Percentiles rank a stretch among this genome's conserved stretches.
These are phyloP conservation scores for Enteromius treurensis DNA, from an alignment of 2,797 vertebrate species.

Conservation along the genomic window DNA sequence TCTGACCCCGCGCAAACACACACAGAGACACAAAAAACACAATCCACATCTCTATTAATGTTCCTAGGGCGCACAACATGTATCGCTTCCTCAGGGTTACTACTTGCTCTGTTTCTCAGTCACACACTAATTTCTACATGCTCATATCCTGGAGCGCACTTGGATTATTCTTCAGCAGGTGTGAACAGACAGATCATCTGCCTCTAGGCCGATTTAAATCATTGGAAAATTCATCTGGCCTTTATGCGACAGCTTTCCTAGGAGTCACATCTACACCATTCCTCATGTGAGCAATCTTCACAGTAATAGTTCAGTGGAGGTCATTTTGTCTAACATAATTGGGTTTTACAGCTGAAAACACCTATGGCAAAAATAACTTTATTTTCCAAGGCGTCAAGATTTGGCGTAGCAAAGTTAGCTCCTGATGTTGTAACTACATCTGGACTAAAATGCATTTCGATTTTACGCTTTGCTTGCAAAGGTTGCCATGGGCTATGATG, in stretches of 20 bases:
- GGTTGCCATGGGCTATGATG: background rate
- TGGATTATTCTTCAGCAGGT: constrained; percentile 33
- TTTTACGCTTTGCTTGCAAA: background rate
- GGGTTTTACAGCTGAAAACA: constrained; percentile 2
- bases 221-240: constrained; percentile 13
- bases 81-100: constrained; percentile 21
- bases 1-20: constrained; percentile 30
- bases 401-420: background rate
- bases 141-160: constrained; percentile 16
- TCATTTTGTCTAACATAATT: constrained; percentile 10
- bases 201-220: constrained; percentile 28
- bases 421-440: background rate
- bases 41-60: constrained; percentile 12
- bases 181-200: constrained; percentile 43
- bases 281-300: background rate
- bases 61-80: constrained; percentile 15
- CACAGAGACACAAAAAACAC: constrained; percentile 26
- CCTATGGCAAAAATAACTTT: constrained; percentile 14
- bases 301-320: background rate
- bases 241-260: constrained; percentile 22
- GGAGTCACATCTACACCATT: background rate
- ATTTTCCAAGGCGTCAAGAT: background rate
- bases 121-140: background rate
- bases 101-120: constrained; percentile 2
- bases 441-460: background rate